Conservation (phyloP, 1,140 invertebrate genomes). For the Pseudobourletiella spinata region DNA sequence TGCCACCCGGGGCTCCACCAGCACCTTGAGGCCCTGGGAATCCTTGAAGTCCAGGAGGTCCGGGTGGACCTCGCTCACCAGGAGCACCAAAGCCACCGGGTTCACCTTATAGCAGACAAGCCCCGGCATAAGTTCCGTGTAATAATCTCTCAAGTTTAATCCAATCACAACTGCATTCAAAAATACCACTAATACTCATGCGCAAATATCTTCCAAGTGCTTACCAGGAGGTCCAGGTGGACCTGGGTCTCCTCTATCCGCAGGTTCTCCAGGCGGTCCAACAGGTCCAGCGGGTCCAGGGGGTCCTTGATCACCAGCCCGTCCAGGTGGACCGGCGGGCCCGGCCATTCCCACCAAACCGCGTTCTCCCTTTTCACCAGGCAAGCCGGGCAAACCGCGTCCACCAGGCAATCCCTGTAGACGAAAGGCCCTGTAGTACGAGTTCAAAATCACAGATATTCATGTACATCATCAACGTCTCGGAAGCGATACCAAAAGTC, state of each 20-base stretch:
- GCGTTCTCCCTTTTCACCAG: conserved; percentile 56
- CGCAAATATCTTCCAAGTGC: neutral
- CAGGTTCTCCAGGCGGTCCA: conserved; percentile 65
- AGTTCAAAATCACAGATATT: no score
- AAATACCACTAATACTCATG: no score
- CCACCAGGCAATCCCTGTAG: conserved; percentile 55
- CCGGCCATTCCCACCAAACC: conserved; percentile 59
- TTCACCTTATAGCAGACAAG: conserved; percentile 56
- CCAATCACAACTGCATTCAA: no score
- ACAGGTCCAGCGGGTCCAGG: conserved; percentile 57
- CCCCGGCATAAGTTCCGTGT: no score
- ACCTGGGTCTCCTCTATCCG: conserved; percentile 63
- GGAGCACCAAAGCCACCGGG: conserved; percentile 56
- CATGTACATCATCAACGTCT: no score
- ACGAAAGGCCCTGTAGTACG: no score
- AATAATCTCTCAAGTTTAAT: no score
- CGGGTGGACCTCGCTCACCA: conserved; percentile 55
- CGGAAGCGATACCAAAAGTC: conserved; percentile 54
- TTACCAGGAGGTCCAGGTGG: conserved; percentile 53
- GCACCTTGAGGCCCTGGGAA: conserved; percentile 42
- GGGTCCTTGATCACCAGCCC: conserved; percentile 58
- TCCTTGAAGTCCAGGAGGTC: conserved; percentile 48
- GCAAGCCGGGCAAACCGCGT: conserved; percentile 52
- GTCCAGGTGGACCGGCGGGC: conserved; percentile 58
- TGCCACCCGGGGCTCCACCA: conserved; percentile 56